phyloP scores from a whole-genome alignment of 2,113 vertebrate genomes.

The Podiceps cristatus region DNA sequence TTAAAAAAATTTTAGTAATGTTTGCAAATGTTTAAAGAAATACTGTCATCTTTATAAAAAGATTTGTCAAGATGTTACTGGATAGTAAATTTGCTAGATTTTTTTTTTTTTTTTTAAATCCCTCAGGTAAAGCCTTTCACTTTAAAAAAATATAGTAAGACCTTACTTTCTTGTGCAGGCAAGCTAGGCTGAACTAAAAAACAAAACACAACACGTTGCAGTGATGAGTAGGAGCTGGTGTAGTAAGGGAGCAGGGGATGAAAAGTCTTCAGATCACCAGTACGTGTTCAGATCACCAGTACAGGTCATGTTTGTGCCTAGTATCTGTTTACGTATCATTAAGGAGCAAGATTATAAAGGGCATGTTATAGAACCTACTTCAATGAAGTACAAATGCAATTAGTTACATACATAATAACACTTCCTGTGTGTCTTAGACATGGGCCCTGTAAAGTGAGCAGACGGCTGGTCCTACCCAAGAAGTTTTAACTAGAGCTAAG shows the following conservation, averaged over 20 bases:
- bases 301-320: neutral
- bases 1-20: neutral
- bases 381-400: neutral
- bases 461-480: neutral
- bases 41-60: neutral
- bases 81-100: neutral
- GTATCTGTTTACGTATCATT: accelerated
- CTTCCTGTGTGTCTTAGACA: neutral
- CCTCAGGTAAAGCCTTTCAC: neutral
- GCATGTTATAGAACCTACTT: neutral
- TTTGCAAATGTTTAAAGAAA: neutral
- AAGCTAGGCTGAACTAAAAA: neutral
- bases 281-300: neutral
- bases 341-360: neutral
- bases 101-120: neutral
- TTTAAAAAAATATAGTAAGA: neutral
- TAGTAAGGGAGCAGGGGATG: neutral
- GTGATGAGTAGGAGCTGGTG: neutral
- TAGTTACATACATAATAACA: neutral
- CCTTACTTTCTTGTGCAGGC: neutral
- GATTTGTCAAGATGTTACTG: neutral
- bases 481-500: neutral
- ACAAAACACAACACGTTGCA: neutral
- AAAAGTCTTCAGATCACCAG: neutral
- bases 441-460: neutral